A percentile compares a stretch with the other conserved stretches of the same genome.
Evolutionary conservation across 2,797 vertebrate species (phyloP).

Genomic region (Myripristis jacobus): DNA sequence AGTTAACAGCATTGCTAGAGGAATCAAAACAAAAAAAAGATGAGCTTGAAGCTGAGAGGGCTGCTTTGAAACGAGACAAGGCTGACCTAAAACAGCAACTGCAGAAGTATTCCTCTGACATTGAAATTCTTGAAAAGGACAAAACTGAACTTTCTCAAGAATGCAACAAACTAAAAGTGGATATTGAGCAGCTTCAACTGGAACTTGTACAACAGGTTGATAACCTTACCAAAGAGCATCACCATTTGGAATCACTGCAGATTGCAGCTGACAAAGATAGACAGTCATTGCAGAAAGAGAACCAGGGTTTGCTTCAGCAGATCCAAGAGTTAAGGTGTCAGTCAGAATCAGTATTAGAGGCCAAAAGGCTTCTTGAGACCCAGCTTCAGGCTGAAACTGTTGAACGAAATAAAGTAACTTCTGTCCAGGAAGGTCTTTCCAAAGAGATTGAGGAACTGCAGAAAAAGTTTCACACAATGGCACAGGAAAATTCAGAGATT

Average conservation of each 20-base stretch:
- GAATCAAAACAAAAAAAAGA: conserved; percentile 77
- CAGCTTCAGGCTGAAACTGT: conserved; percentile 72
- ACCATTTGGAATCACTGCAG: conserved; percentile 69
- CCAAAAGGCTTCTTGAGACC: conserved; percentile 78
- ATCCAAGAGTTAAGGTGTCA: conserved; percentile 76
- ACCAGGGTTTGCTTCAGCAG: conserved; percentile 67
- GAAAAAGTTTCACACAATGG: conserved; percentile 72
- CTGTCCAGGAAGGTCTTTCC: conserved; percentile 76
- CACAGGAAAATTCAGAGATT: conserved; percentile 77
- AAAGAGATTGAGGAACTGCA: conserved; percentile 80
- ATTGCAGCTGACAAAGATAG: conserved; percentile 69
- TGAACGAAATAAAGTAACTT: conserved; percentile 75
- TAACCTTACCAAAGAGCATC: conserved; percentile 73
- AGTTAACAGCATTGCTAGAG: conserved; percentile 80
- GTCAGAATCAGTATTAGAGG: conserved; percentile 73
- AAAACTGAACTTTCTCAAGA: conserved; percentile 79
- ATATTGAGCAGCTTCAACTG: conserved; percentile 71
- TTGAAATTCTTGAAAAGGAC: conserved; percentile 78
- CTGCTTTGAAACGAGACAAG: conserved; percentile 71
- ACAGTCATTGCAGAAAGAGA: conserved; percentile 77
- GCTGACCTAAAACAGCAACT: conserved; percentile 78
- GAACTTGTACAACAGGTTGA: conserved; percentile 79
- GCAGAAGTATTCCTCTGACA: conserved; percentile 75
- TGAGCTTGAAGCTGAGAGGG: conserved; percentile 73
- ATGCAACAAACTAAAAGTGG: conserved; percentile 74